Evolutionary conservation across 2,113 vertebrate species (phyloP), one percentile per base, ranked within the genome.

Genomic region (Corvus moneduloides): DNA sequence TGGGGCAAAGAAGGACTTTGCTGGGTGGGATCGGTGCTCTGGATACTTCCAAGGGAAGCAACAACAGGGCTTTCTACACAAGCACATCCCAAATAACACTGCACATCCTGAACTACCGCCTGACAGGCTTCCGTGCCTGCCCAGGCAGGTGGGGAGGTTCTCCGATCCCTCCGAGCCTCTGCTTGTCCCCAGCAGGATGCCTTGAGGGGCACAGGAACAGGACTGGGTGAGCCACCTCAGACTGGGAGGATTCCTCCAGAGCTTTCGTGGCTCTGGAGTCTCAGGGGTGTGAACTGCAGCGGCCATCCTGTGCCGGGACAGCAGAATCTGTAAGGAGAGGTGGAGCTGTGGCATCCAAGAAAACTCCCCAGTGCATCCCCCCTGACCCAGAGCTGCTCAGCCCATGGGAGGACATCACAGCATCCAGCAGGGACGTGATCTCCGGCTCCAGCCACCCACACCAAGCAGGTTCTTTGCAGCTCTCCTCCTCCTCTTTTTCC

Each of bases 361-460:
- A 44, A 48, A 11, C 1, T 61, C 15, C 24, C 16, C 39, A 39
- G 52, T 6, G 8, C 48, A 46, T 26, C 44, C 7, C 30, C 55
- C 26, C 41, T 7, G 16, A 18, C 19, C 27, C 61, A 64, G 33
- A 1, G 0, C 14, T 4, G 3, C 48, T 28, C 62, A 63, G 51
- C 28, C 23, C 3, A 0, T 11, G 37, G 0, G 1, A 58, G 72
- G 37, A 37, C 15, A 59, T 3, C 33, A 22, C 73, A 63, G 46
- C 46, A 46, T 9, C 55, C 73, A 3, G 3, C 32, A 62, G 43
- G 52, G 72, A 17, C 41, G n/a, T 19, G 64, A 7, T 3, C 9
- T 33, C 24, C 12, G 7, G 13, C 30, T 90, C 23, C 19, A 9
- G 21, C 24, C 59, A 48, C 68, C 10, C 37, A 3, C 32, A 77